Evolutionary conservation across 2,797 vertebrate genomes (phyloP).

Genomic region (Halcyon badia): DNA sequence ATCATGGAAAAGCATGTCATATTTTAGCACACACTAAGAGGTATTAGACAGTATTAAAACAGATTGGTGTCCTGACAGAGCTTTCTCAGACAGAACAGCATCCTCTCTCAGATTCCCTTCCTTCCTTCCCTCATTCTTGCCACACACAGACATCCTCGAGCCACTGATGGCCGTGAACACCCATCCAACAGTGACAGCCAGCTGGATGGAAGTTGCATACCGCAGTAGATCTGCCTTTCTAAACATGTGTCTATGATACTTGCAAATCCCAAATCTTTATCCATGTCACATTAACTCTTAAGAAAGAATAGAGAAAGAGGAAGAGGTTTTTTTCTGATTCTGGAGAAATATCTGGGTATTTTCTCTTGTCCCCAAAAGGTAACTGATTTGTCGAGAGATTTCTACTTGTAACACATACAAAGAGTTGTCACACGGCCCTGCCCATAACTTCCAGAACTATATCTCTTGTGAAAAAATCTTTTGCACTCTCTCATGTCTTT

Average conservation of each 20-base stretch:
- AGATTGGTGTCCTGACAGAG: not conserved
- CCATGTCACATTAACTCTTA: not conserved
- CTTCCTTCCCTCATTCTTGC: not conserved
- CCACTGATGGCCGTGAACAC: not conserved
- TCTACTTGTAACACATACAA: not conserved
- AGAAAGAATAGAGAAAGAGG: not conserved
- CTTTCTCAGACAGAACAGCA: not conserved
- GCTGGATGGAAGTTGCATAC: not conserved
- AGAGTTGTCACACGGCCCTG: not conserved
- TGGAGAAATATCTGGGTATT: not conserved
- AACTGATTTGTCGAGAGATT: not conserved
- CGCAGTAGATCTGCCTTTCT: not conserved
- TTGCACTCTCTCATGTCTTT: not conserved
- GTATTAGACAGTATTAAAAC: not conserved
- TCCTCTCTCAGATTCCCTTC: not conserved
- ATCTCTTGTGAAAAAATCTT: not conserved
- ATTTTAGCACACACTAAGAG: not conserved
- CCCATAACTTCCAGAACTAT: not conserved
- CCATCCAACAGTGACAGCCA: not conserved
- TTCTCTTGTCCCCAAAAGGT: not conserved
- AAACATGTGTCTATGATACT: not conserved
- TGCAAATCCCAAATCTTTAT: not conserved
- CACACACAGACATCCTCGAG: not conserved
- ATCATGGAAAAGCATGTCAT: not conserved
- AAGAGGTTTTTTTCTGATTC: not conserved